Conservation (phyloP, 1,140 invertebrate species). For the Harpegnathos saltator region DNA sequence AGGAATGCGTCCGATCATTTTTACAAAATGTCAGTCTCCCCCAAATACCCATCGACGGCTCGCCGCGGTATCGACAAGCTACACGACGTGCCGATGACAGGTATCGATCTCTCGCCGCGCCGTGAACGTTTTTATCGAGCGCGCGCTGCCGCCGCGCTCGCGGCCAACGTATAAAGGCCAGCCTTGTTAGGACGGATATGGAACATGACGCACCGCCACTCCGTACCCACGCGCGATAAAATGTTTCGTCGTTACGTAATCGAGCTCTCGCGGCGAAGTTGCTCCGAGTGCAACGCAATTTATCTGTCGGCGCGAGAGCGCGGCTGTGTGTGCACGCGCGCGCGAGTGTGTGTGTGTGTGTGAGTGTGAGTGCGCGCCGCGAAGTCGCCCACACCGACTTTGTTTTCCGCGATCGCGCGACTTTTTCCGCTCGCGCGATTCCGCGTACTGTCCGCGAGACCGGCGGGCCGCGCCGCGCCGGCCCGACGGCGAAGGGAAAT, state of each 20-base stretch:
- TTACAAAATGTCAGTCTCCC: conserved; percentile 54
- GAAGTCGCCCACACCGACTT: conserved; percentile 8
- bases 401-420: conserved; percentile 10
- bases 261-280: conserved; percentile 67
- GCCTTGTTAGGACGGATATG: conserved; percentile 69
- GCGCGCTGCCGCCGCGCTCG: conserved; percentile 19
- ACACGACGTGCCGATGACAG: conserved; percentile 51
- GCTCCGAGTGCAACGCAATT: conserved; percentile 64
- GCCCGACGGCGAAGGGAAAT: too few relatives aligned
- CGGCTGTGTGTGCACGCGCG: too few relatives aligned
- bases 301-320: conserved; percentile 38
- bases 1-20: conserved; percentile 45
- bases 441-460: neutral
- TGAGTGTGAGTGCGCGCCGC: too few relatives aligned
- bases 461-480: too few relatives aligned
- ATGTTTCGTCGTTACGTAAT: conserved; percentile 71
- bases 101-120: conserved; percentile 47
- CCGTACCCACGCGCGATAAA: conserved; percentile 74
- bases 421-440: conserved; percentile 7
- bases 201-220: conserved; percentile 69
- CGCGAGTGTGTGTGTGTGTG: too few relatives aligned
- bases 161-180: conserved; percentile 51
- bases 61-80: conserved; percentile 47
- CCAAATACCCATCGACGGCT: conserved; percentile 38
- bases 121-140: conserved; percentile 60